These are phyloP conservation scores for Thunnus maccoyii DNA, from an alignment of 2,113 vertebrate genomes.

Conservation along the genomic window DNA sequence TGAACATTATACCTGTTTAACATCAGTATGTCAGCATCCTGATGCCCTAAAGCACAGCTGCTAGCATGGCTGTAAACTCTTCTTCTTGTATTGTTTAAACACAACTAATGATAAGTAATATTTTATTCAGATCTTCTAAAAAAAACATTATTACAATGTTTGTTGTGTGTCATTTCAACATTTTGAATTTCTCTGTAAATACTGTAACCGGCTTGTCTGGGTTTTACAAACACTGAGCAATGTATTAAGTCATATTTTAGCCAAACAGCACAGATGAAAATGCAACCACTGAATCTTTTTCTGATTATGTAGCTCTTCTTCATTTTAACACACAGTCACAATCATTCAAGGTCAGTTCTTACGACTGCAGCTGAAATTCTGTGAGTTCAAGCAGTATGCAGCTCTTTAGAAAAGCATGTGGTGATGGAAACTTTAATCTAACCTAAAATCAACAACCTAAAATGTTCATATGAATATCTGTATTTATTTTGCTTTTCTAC, in stretches of 20 bases:
- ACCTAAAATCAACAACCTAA: too few relatives aligned
- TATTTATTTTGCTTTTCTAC: not conserved
- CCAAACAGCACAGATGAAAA: not conserved
- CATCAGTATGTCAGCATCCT: too few relatives aligned
- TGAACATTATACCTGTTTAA: too few relatives aligned
- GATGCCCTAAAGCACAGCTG: too few relatives aligned
- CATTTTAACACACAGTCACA: not conserved
- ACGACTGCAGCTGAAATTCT: conserved; percentile 5
- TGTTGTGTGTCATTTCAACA: not conserved
- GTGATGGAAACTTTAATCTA: not conserved
- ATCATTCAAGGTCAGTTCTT: conserved; percentile 29
- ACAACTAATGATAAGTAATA: too few relatives aligned
- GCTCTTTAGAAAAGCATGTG: not conserved
- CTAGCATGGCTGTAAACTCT: too few relatives aligned
- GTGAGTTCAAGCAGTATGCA: not conserved
- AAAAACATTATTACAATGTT: not conserved
- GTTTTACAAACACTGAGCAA: not conserved
- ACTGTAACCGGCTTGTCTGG: not conserved
- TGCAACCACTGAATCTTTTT: not conserved
- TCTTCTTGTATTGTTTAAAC: too few relatives aligned
- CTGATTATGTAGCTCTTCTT: not conserved
- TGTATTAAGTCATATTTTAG: too few relatives aligned
- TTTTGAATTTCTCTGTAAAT: not conserved
- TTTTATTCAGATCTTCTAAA: too few relatives aligned
- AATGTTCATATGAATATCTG: not conserved